Conservation (phyloP, 2,113 vertebrate genomes). For the Typhlomys cinereus region DNA sequence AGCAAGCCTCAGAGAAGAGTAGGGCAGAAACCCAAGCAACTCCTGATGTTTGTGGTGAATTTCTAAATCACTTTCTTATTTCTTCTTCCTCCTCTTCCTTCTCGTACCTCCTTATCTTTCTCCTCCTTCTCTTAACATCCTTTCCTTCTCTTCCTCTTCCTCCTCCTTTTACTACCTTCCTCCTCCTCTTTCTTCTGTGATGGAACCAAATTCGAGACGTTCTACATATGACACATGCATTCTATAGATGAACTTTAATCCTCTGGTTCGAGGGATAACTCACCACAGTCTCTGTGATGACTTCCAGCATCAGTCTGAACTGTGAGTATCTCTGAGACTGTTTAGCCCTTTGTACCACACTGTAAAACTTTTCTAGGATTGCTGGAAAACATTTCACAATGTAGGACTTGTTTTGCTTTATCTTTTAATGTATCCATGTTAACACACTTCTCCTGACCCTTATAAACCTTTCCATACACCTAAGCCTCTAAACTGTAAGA, state of each 20-base stretch:
- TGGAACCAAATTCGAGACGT: neutral
- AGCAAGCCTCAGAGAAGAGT: neutral
- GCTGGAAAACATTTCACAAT: neutral
- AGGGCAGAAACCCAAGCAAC: neutral
- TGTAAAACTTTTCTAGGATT: slow-evolving; percentile 19
- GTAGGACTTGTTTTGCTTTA: slow-evolving; percentile 36
- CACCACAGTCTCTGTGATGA: neutral
- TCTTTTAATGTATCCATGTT: slow-evolving; percentile 7
- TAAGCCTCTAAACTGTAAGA: slow-evolving; percentile 1
- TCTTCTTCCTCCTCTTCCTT: neutral
- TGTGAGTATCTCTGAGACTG: neutral
- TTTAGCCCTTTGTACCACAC: neutral
- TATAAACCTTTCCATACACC: slow-evolving; percentile 2
- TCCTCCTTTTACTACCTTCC: too few relatives aligned
- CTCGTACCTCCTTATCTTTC: neutral
- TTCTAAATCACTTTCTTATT: neutral
- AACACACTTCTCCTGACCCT: neutral
- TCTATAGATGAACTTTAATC: neutral
- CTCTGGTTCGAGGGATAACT: neutral
- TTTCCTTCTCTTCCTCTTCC: too few relatives aligned
- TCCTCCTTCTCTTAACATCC: too few relatives aligned
- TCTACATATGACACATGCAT: too few relatives aligned
- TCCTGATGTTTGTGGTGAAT: neutral
- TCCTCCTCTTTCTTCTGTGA: neutral
- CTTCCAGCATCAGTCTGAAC: neutral